phyloP scores from a whole-genome alignment of 1,140 invertebrate genomes.

The Homalodisca vitripennis region DNA sequence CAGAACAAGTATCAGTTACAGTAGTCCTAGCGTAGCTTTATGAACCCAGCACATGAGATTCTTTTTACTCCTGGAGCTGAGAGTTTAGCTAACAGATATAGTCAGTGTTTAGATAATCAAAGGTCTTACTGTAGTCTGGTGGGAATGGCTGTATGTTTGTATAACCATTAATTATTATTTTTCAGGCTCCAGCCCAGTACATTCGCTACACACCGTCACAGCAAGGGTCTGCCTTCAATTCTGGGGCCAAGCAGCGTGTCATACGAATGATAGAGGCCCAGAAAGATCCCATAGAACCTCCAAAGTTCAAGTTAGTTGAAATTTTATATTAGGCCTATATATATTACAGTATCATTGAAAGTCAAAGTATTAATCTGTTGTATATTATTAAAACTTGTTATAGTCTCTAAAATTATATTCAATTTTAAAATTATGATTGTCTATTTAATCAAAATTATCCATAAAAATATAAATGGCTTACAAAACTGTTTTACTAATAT shows the following conservation, averaged over 20 bases:
- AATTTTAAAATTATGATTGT: too few relatives aligned
- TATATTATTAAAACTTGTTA: too few relatives aligned
- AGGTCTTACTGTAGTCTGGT: neutral
- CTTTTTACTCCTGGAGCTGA: neutral
- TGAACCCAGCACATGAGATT: neutral
- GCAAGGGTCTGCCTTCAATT: slow-evolving; percentile 93
- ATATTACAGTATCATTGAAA: too few relatives aligned
- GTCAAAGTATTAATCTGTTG: too few relatives aligned
- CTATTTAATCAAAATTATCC: too few relatives aligned
- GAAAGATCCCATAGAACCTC: slow-evolving; percentile 98
- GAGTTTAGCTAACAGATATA: too few relatives aligned
- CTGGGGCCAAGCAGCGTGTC: slow-evolving; percentile 95
- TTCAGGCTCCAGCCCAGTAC: slow-evolving; percentile 85
- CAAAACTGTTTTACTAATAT: too few relatives aligned
- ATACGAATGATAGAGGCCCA: slow-evolving; percentile 96
- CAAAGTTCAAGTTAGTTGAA: slow-evolving; percentile 77
- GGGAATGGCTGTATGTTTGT: neutral
- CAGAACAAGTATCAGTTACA: too few relatives aligned
- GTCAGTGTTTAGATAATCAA: too few relatives aligned
- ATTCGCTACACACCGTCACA: slow-evolving; percentile 97
- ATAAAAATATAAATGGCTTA: too few relatives aligned
- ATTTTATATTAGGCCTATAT: slow-evolving; percentile 3
- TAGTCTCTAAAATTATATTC: too few relatives aligned
- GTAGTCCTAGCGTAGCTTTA: too few relatives aligned
- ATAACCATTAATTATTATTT: slow-evolving; percentile 28